Conservation (phyloP, 53 echinoderm and acorn worm genomes). For the Antedon mediterranea region DNA sequence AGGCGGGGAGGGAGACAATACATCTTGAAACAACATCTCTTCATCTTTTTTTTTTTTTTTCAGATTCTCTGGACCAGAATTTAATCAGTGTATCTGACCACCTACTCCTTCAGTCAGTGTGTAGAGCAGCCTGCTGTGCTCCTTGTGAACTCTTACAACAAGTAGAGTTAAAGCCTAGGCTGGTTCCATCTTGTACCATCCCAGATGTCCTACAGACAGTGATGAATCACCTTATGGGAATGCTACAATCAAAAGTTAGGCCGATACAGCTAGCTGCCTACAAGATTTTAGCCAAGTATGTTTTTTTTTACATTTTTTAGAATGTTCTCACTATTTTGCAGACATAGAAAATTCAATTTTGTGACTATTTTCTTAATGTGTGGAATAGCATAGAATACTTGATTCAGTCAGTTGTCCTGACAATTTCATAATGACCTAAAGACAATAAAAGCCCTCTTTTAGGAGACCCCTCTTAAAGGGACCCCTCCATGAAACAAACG, state of each 20-base stretch:
- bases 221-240: conserved; percentile 17
- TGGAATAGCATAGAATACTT: too few species aligned
- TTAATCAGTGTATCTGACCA: conserved; percentile 5
- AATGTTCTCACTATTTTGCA: too few species aligned
- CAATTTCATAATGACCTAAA: too few species aligned
- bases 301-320: not conserved
- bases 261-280: conserved; percentile 29
- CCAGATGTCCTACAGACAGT: conserved; percentile 23
- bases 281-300: conserved; percentile 34
- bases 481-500: too few species aligned
- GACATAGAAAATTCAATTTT: too few species aligned
- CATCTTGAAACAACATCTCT: not conserved
- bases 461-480: too few species aligned
- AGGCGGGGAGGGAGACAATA: not conserved
- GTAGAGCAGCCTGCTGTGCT: conserved; percentile 12
- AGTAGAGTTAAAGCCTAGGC: conserved; percentile 10
- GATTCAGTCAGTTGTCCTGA: too few species aligned
- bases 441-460: too few species aligned
- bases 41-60: not conserved
- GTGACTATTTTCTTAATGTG: too few species aligned
- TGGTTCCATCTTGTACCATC: not conserved
- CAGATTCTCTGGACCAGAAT: conserved; percentile 14
- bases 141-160: conserved; percentile 24
- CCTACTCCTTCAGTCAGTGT: conserved; percentile 21
- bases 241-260: conserved; percentile 9